Evolutionary conservation across 1,140 invertebrate genomes (phyloP).

Genomic region (Luehdorfia chinensis): DNA sequence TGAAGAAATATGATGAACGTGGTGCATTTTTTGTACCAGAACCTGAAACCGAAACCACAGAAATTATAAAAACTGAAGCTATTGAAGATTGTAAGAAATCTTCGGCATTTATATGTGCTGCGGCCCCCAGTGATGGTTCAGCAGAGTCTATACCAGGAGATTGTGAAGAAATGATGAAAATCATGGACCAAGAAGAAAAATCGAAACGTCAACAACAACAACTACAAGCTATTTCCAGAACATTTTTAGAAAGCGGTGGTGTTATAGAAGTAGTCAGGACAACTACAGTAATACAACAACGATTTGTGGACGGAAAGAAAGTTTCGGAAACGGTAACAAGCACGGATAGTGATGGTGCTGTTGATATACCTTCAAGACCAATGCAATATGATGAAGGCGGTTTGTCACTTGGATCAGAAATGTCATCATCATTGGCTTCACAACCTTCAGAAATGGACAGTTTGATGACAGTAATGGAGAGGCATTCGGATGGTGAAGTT

Average conservation of each 20-base stretch:
- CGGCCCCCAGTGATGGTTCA: constrained; percentile 74
- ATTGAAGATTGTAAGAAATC: constrained; percentile 62
- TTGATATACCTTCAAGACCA: constrained; percentile 59
- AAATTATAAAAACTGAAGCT: constrained; percentile 39
- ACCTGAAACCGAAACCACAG: constrained; percentile 46
- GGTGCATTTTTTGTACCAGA: constrained; percentile 73
- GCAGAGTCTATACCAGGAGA: constrained; percentile 69
- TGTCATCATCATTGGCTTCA: constrained; percentile 73
- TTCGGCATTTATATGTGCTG: constrained; percentile 74
- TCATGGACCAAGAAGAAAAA: constrained; percentile 67
- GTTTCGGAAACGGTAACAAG: constrained; percentile 76
- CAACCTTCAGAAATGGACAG: constrained; percentile 75
- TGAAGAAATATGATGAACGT: constrained; percentile 70
- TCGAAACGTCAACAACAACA: constrained; percentile 40
- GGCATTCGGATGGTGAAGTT: constrained; percentile 50
- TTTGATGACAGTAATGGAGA: constrained; percentile 72
- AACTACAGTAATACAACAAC: constrained; percentile 76
- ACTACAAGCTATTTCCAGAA: constrained; percentile 34
- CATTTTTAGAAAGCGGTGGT: constrained; percentile 43
- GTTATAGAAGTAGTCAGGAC: constrained; percentile 76
- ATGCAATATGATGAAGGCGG: constrained; percentile 53
- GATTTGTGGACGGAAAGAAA: constrained; percentile 75
- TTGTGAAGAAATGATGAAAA: constrained; percentile 74
- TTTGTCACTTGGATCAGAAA: constrained; percentile 70
- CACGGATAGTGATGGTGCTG: constrained; percentile 62